phyloP scores from a whole-genome alignment of 2,797 vertebrate species.

The Microcaecilia unicolor region DNA sequence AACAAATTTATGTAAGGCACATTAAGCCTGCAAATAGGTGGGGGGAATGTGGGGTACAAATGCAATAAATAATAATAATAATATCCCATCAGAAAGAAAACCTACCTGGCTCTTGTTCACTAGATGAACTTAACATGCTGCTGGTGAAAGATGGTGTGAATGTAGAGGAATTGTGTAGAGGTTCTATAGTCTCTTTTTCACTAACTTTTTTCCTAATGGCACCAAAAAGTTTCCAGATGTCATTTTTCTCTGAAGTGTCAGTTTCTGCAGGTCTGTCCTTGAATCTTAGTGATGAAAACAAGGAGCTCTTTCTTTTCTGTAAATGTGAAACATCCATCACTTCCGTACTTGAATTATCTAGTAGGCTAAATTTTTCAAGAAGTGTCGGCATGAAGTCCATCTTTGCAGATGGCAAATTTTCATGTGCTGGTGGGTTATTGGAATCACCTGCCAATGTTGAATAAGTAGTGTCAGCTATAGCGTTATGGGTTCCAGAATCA shows the following conservation, averaged over 20 bases:
- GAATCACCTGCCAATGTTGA: neutral
- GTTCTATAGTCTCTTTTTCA: conserved; percentile 2
- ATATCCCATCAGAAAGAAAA: too few relatives aligned
- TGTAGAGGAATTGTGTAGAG: neutral
- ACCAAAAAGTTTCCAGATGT: conserved; percentile 52
- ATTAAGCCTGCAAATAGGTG: too few relatives aligned
- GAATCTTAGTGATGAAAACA: conserved; percentile 66
- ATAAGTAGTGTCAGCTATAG: conserved; percentile 21
- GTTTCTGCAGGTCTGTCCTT: conserved; percentile 31
- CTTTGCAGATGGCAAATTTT: conserved; percentile 7
- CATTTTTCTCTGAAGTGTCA: conserved; percentile 12
- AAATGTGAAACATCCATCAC: conserved; percentile 13
- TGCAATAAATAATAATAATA: too few relatives aligned
- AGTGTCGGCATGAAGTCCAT: conserved; percentile 48
- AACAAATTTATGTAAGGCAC: too few relatives aligned
- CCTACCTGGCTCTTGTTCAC: conserved; percentile 23
- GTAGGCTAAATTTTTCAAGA: conserved; percentile 52
- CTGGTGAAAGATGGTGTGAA: neutral
- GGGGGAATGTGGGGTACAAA: too few relatives aligned
- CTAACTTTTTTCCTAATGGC: conserved; percentile 38
- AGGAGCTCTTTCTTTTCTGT: conserved; percentile 36
- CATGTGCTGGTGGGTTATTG: neutral
- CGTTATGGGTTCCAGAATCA: neutral
- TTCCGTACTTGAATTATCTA: conserved; percentile 28
- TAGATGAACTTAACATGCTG: neutral